These are phyloP conservation scores for Coelopa frigida DNA, from an alignment of 1,140 invertebrate species.

Conservation along the genomic window DNA sequence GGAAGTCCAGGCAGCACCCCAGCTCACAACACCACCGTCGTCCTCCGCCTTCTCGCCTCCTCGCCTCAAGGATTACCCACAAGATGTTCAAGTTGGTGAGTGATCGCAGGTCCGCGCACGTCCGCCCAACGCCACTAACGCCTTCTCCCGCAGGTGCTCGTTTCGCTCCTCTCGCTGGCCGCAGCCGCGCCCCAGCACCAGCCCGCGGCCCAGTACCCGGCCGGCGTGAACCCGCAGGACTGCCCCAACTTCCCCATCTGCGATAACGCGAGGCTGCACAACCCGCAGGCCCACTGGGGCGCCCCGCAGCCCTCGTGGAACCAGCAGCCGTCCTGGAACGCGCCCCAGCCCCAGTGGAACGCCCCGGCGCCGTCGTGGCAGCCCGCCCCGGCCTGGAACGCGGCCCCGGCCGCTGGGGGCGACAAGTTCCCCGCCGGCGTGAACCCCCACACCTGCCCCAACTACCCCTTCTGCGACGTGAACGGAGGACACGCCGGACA, in stretches of 20 bases:
- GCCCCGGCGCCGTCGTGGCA: conserved; percentile 22
- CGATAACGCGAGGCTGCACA: conserved; percentile 44
- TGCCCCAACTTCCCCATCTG: conserved; percentile 44
- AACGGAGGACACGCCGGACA: conserved; percentile 30
- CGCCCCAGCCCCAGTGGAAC: conserved; percentile 11
- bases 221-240: conserved; percentile 43
- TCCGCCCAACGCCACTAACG: not conserved
- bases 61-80: not conserved
- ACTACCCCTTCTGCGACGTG: conserved; percentile 45
- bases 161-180: conserved; percentile 26
- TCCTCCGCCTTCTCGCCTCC: no score
- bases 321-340: conserved; percentile 22
- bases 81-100: conserved; percentile 43
- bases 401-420: conserved; percentile 25
- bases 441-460: conserved; percentile 44
- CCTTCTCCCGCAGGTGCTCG: conserved; percentile 23
- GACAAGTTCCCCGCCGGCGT: conserved; percentile 45
- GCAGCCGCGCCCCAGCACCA: conserved; percentile 40
- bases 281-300: conserved; percentile 28
- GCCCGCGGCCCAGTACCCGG: conserved; percentile 39
- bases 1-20: conserved; percentile 17
- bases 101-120: not conserved
- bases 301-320: conserved; percentile 31
- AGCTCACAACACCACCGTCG: not conserved
- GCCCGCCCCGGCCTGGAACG: conserved; percentile 31